phyloP scores from a whole-genome alignment of 2,113 vertebrate genomes.

The Petrocephalus zakoni region DNA sequence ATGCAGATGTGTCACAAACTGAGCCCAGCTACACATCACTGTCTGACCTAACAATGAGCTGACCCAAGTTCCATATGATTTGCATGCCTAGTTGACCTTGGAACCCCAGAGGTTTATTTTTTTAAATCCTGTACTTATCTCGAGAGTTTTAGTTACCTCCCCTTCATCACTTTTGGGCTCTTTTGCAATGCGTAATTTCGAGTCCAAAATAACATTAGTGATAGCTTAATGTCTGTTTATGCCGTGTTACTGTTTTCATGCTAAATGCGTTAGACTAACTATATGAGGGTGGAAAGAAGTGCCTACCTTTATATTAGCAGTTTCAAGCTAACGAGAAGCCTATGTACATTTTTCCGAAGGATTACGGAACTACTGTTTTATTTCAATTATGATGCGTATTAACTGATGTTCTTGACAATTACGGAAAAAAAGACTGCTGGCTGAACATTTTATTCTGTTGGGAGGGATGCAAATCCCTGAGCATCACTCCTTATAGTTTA shows the following conservation, averaged over 20 bases:
- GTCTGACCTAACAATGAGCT: not conserved
- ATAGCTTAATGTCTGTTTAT: not conserved
- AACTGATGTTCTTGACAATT: conserved; percentile 58
- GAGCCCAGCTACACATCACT: not conserved
- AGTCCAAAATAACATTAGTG: not conserved
- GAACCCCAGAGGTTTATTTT: not conserved
- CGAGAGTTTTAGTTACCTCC: not conserved
- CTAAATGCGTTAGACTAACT: not conserved
- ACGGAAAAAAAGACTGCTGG: conserved; percentile 45
- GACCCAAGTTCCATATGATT: not conserved
- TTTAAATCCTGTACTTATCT: not conserved
- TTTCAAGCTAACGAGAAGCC: not conserved
- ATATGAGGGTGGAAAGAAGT: not conserved
- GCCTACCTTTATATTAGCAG: not conserved
- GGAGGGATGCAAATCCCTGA: conserved; percentile 50
- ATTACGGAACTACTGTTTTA: conserved; percentile 35
- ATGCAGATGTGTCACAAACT: not conserved
- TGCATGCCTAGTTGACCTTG: not conserved
- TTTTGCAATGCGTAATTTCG: not conserved
- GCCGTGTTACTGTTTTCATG: not conserved
- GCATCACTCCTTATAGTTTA: conserved; percentile 56
- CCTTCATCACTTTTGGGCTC: not conserved
- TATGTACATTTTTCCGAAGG: conserved; percentile 18
- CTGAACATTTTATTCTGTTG: conserved; percentile 39
- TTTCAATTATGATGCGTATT: conserved; percentile 48